phyloP scores from a whole-genome alignment of 1,140 invertebrate genomes.

The Saccostrea glomerata region DNA sequence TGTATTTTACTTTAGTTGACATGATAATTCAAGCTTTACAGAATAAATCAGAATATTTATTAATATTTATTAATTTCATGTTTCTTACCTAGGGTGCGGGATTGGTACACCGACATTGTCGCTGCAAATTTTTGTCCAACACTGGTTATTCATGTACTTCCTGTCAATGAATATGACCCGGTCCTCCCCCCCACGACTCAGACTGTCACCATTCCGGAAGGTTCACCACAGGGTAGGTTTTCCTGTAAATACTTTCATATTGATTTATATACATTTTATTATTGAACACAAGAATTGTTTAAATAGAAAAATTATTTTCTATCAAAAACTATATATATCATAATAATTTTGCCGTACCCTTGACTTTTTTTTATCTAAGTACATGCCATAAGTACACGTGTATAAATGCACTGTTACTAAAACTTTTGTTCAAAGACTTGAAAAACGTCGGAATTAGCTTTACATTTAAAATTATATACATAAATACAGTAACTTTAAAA shows the following conservation, averaged over 20 bases:
- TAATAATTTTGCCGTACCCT: too few relatives aligned
- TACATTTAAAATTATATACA: too few relatives aligned
- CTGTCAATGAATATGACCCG: not conserved
- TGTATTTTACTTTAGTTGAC: not conserved
- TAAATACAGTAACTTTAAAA: too few relatives aligned
- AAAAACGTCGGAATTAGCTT: too few relatives aligned
- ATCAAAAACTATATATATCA: too few relatives aligned
- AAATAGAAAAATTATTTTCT: too few relatives aligned
- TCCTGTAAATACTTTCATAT: not conserved
- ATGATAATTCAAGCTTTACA: not conserved
- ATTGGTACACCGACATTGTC: not conserved
- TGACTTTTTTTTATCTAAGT: too few relatives aligned
- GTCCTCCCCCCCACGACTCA: not conserved
- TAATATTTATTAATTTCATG: not conserved
- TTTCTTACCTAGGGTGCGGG: not conserved
- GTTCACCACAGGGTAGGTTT: not conserved
- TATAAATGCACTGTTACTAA: too few relatives aligned
- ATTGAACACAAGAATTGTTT: too few relatives aligned
- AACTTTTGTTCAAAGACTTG: too few relatives aligned
- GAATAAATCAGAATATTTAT: not conserved
- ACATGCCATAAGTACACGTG: too few relatives aligned
- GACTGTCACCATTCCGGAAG: not conserved
- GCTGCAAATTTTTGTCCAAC: not conserved
- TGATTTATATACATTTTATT: too few relatives aligned
- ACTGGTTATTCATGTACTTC: not conserved